Conservation (phyloP, 2,888 invertebrate species). For the Scaeva pyrastri region DNA sequence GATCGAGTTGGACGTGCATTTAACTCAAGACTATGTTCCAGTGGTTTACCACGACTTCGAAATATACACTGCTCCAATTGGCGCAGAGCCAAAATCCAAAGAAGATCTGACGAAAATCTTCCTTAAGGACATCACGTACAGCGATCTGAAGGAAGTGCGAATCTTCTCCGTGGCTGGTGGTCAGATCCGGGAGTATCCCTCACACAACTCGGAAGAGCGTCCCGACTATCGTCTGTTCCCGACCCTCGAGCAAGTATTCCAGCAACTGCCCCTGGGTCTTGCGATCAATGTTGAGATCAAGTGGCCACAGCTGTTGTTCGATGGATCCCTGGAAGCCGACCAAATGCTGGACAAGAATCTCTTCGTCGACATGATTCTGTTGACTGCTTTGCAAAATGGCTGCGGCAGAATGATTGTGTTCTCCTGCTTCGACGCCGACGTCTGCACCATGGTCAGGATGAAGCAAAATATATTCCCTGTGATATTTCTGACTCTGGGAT, state of each 20-base stretch:
- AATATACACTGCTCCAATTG: constrained; percentile 90
- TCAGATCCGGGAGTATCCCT: constrained; percentile 88
- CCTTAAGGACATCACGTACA: constrained; percentile 95
- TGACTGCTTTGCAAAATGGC: constrained; percentile 91
- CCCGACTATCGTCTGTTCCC: constrained; percentile 97
- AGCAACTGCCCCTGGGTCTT: constrained; percentile 91
- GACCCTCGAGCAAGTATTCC: constrained; percentile 91
- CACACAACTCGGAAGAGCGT: constrained; percentile 90
- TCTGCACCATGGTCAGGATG: constrained; percentile 95
- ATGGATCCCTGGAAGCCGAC: constrained; percentile 93
- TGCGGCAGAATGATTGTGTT: constrained; percentile 94
- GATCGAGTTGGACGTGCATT: constrained; percentile 99
- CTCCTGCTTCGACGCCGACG: constrained; percentile 98
- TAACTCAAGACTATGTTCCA: constrained; percentile 96
- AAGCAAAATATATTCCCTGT: constrained; percentile 99
- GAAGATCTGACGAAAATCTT: constrained; percentile 95
- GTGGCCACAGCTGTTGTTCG: constrained; percentile 95
- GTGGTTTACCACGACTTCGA: constrained; percentile 98
- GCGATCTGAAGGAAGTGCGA: constrained; percentile 95
- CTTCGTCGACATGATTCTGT: constrained; percentile 94
- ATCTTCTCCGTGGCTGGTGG: constrained; percentile 91
- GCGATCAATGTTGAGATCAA: constrained; percentile 99
- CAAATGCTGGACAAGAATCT: constrained; percentile 94
- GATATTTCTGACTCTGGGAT: constrained; percentile 89
- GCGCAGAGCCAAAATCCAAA: constrained; percentile 86